Evolutionary conservation across 1,140 invertebrate genomes (phyloP), one percentile per base, ranked within the genome.

Genomic region (Brachystomella parvula): DNA sequence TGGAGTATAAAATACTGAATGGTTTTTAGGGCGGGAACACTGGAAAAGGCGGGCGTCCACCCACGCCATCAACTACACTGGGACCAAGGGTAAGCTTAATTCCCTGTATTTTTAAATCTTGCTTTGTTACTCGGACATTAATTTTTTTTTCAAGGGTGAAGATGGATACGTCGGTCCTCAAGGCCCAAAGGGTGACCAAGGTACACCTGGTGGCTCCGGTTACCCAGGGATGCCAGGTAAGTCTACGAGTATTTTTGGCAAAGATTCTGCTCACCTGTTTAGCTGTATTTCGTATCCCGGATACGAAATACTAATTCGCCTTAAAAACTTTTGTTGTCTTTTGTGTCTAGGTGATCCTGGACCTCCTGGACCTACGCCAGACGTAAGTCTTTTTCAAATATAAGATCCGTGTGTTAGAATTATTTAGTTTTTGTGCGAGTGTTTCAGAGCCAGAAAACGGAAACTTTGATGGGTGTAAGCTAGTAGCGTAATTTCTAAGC

Each of bases 361-460:
- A 53, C 82, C 83, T 21, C 83, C 86, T 49, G 89, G 87, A 69
- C 81, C 84, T n/a, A 79, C 83, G 71, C 87, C 88, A 24, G 89
- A 91, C 80, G 84, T 89, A 76, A 82, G 81, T 28, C 76, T 74
- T 31, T 35, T 28, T 61, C 21, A n/a, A n/a, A n/a, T n/a, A n/a
- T n/a, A n/a, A n/a, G n/a, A n/a, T n/a, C n/a, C n/a, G n/a, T n/a
- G n/a, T n/a, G n/a, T n/a, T n/a, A n/a, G n/a, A n/a, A n/a, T n/a
- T n/a, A n/a, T n/a, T n/a, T n/a, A n/a, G n/a, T n/a, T n/a, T n/a
- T n/a, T n/a, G 29, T 39, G 2, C 21, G 3, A 47, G 35, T 65
- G 31, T 17, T 26, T 12, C 2, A 21, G 2, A 31, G 9, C 2
- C n/a, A 60, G 12, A 15, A 21, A 28, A 19, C 12, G 12, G 12